Base-by-base conservation (phyloP, 2,113 vertebrate species). In the Cottus gobio region DNA sequence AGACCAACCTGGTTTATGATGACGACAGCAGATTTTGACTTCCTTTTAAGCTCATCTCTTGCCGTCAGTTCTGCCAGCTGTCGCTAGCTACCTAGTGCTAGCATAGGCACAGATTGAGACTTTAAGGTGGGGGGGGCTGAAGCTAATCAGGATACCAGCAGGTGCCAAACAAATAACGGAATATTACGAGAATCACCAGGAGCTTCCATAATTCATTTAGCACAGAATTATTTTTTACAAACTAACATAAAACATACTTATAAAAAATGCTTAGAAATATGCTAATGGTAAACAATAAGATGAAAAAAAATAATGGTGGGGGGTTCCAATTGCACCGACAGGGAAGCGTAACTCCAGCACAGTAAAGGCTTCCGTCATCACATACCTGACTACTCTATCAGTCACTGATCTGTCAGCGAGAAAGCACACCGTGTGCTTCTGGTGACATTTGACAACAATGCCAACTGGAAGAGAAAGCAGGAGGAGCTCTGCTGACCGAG, bases 351-450 rank as follows among this genome's bases (percentile, higher is more conserved):
- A 76, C 58, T 74, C 36, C 31, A 46, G 64, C 73, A 8, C 37
- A n/a, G 63, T 61, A 31, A 64, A 84, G 76, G 73, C 69, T 85
- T 73, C 42, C 71, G 66, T 85, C 82, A 84, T 20, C 74, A 72
- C 69, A 65, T 39, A 63, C 16, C 74, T 68, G 75, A 85, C 82
- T 24, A 67, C 72, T 84, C 77, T 36, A 75, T 86, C 84, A 89
- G 75, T 87, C 86, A 89, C 84, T 84, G 71, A 82, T 87, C 90
- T 90, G 90, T 91, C 89, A 87, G 79, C 83, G 56, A 69, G 77
- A 65, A 79, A 73, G 68, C 70, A 68, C 67, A 73, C 82, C 90
- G 84, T 77, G 80, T 85, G 91, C 85, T 31, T 31, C 71, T 44
- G 16, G 57, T 69, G 77, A 82, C 77, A 84, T 85, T 90, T 82